Percentiles rank a stretch among this genome's conserved stretches.
These are phyloP conservation scores for Hystrix cristata DNA, from an alignment of 2,113 vertebrate species.

Conservation along the genomic window DNA sequence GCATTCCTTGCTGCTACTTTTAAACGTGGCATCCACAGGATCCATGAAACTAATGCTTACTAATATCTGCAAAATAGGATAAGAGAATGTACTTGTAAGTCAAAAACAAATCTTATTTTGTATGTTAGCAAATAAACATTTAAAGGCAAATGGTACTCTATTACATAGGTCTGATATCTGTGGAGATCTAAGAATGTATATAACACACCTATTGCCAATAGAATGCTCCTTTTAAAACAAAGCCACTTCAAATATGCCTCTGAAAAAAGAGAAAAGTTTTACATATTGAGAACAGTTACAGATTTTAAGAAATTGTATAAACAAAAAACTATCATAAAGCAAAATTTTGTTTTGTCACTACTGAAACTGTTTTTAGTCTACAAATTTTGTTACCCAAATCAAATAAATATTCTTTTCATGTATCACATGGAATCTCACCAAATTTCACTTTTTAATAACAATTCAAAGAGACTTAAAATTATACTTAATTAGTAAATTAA, in stretches of 20 bases:
- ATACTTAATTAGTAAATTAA: background rate
- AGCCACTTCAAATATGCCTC: background rate
- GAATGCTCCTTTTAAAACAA: background rate
- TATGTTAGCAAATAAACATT: background rate
- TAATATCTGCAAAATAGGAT: background rate
- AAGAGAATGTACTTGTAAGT: background rate
- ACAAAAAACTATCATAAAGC: background rate
- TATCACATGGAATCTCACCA: background rate
- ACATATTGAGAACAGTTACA: background rate
- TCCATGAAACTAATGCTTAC: background rate
- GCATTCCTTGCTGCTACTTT: background rate
- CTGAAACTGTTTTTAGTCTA: background rate
- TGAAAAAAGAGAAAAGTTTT: background rate
- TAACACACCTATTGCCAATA: background rate
- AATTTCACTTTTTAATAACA: slow-evolving; percentile 53
- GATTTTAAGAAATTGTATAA: background rate
- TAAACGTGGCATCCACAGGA: background rate
- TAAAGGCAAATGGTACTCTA: background rate
- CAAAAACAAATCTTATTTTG: background rate
- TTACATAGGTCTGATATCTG: background rate
- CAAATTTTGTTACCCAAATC: background rate
- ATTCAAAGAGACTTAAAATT: slow-evolving; percentile 47
- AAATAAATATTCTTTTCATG: slow-evolving; percentile 28
- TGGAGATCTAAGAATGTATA: background rate
- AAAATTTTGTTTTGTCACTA: background rate